Percentiles rank a stretch among this genome's conserved stretches.
Evolutionary conservation across 2,113 vertebrate genomes (phyloP).

Genomic region (Mus pahari): DNA sequence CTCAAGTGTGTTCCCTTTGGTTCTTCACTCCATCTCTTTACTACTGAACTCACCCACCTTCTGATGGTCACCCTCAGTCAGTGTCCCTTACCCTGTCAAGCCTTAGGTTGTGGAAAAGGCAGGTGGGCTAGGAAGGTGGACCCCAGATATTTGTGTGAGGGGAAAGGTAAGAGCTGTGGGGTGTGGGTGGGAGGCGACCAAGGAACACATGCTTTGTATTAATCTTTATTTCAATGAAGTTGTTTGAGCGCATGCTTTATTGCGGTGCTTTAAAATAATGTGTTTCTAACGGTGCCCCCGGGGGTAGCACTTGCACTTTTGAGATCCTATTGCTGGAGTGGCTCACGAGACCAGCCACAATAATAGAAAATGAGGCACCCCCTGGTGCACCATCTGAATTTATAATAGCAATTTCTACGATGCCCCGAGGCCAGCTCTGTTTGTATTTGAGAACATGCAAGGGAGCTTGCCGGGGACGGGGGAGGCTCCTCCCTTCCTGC

Average conservation of each 20-base stretch:
- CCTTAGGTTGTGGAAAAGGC: neutral
- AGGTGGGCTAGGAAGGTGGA: neutral
- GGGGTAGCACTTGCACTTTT: slow-evolving; percentile 88
- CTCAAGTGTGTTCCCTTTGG: neutral
- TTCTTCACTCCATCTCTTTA: neutral
- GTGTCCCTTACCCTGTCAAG: neutral
- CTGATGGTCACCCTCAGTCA: neutral
- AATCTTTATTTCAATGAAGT: slow-evolving; percentile 91
- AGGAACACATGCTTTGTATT: slow-evolving; percentile 89
- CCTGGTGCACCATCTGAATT: slow-evolving; percentile 90
- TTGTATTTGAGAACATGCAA: slow-evolving; percentile 86
- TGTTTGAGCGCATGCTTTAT: slow-evolving; percentile 91
- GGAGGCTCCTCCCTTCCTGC: slow-evolving; percentile 65
- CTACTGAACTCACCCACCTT: neutral
- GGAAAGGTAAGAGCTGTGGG: neutral
- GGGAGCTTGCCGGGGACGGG: slow-evolving; percentile 75
- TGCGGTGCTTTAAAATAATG: slow-evolving; percentile 89
- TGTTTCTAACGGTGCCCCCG: slow-evolving; percentile 89
- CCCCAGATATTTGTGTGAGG: neutral
- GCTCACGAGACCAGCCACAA: slow-evolving; percentile 88
- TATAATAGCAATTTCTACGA: slow-evolving; percentile 90
- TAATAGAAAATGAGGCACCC: slow-evolving; percentile 90
- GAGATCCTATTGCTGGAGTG: slow-evolving; percentile 89
- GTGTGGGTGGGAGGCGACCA: slow-evolving; percentile 56
- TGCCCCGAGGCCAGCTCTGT: slow-evolving; percentile 88